Base-by-base conservation (phyloP, 2,888 invertebrate species). In the Plusia festucae region DNA sequence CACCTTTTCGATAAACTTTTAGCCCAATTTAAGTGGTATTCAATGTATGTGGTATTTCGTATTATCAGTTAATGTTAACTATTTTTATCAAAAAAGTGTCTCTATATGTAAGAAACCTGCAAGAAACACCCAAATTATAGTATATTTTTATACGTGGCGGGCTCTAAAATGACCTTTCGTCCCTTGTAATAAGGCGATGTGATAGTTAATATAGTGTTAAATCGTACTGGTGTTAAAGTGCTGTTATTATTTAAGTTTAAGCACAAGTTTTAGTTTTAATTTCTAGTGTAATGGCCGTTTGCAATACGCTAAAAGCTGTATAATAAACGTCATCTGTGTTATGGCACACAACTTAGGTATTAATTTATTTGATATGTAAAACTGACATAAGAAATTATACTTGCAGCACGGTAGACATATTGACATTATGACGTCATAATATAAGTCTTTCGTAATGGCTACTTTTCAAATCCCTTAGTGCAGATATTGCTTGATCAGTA, bases 81-180 rank as follows among this genome's bases (percentile, higher is more conserved):
- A n/a, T n/a, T n/a, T n/a, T n/a, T n/a, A n/a, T n/a, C n/a, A n/a
- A n/a, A 46, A 58, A 49, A 66, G 80, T 82, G 82, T 85, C 82
- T 87, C 82, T 85, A 79, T 80, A 70, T 71, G 80, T 80, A 81
- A 80, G 74, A n/a, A 71, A 13, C 18, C 11, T 81, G 69, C 86
- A 81, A 73, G 81, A 81, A 88, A 88, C 89, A 90, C 86, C 88
- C 88, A 82, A 79, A 75, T 78, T 85, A 75, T 68, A 81, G 78
- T 85, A 79, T 88, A 86, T 88, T 87, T 87, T 86, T 88, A 61
- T 85, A 88, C 82, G 90, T 86, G 90, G 89, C 91, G 89, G 88
- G 85, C 83, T 90, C 90, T 65, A 55, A 60, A 73, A 54, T 56
- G 22, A 57, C 34, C 64, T 57, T 67, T 44, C 55, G 68, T 18